Percentiles rank a stretch among this genome's conserved stretches.
Conservation (phyloP, 2,888 invertebrate genomes). For the Altica lythri region DNA sequence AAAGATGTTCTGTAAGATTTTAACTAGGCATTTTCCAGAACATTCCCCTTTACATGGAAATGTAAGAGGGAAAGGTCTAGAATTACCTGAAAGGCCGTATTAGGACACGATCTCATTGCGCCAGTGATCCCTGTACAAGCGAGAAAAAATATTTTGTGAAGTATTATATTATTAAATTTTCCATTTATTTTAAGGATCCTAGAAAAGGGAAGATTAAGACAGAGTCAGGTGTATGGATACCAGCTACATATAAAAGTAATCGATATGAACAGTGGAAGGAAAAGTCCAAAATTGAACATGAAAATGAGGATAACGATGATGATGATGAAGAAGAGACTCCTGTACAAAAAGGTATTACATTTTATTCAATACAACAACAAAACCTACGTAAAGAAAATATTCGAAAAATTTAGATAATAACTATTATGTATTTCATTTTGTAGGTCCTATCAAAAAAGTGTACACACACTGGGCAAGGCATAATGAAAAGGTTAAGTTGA, state of each 20-base stretch:
- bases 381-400: not conserved
- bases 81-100: too few relatives aligned
- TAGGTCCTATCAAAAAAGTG: slow-evolving; percentile 54
- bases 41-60: too few relatives aligned
- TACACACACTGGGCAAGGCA: slow-evolving; percentile 80
- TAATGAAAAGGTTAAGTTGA: slow-evolving; percentile 72
- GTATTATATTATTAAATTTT: too few relatives aligned
- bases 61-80: too few relatives aligned
- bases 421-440: slow-evolving; percentile 10
- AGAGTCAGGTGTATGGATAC: slow-evolving; percentile 93
- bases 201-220: slow-evolving; percentile 84
- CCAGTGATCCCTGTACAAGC: too few relatives aligned
- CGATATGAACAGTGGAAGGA: slow-evolving; percentile 87
- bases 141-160: too few relatives aligned
- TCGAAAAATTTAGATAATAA: not conserved
- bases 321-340: slow-evolving; percentile 49
- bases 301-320: slow-evolving; percentile 58
- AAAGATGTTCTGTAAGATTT: too few relatives aligned
- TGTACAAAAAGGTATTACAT: slow-evolving; percentile 29
- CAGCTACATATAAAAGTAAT: slow-evolving; percentile 91
- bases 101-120: too few relatives aligned
- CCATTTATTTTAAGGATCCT: slow-evolving; percentile 55
- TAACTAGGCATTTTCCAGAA: too few relatives aligned
- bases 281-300: slow-evolving; percentile 65
- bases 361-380: not conserved